Percentiles rank a stretch among this genome's conserved stretches.
These are phyloP conservation scores for Numida meleagris DNA, from an alignment of 2,113 vertebrate genomes.

Conservation along the genomic window DNA sequence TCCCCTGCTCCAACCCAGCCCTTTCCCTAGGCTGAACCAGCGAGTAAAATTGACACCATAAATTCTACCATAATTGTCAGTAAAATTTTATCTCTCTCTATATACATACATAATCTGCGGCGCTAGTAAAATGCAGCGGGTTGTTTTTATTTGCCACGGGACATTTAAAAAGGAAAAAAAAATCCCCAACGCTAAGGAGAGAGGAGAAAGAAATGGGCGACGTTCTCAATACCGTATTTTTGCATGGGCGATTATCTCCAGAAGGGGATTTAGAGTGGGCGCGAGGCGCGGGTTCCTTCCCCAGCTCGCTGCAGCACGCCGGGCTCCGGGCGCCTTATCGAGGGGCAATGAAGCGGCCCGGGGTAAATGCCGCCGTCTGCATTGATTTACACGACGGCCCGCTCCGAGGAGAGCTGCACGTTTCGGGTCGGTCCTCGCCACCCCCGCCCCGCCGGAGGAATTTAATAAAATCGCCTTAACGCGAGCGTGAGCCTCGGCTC, in stretches of 20 bases:
- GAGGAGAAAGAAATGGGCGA: background rate
- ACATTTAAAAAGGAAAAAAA: background rate
- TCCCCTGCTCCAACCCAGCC: background rate
- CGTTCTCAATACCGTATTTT: conserved; percentile 24
- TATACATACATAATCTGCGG: background rate
- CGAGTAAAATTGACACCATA: background rate
- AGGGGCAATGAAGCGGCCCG: background rate
- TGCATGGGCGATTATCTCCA: background rate
- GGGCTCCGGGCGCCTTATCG: background rate
- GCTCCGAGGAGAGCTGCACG: background rate
- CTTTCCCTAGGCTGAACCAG: background rate
- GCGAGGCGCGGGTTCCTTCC: background rate
- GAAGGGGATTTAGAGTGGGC: background rate
- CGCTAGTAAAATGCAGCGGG: background rate
- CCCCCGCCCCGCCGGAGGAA: rapidly evolving
- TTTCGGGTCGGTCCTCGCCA: background rate
- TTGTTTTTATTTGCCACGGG: background rate
- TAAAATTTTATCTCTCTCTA: conserved; percentile 10
- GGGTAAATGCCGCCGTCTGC: conserved; percentile 5
- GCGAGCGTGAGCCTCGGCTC: background rate
- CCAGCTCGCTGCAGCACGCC: background rate
- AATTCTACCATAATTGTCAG: conserved; percentile 17
- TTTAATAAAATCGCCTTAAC: background rate
- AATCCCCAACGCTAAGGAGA: background rate
- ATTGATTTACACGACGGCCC: conserved; percentile 14